Evolutionary conservation across 2,113 vertebrate species (phyloP).

Genomic region (Dascyllus trimaculatus): DNA sequence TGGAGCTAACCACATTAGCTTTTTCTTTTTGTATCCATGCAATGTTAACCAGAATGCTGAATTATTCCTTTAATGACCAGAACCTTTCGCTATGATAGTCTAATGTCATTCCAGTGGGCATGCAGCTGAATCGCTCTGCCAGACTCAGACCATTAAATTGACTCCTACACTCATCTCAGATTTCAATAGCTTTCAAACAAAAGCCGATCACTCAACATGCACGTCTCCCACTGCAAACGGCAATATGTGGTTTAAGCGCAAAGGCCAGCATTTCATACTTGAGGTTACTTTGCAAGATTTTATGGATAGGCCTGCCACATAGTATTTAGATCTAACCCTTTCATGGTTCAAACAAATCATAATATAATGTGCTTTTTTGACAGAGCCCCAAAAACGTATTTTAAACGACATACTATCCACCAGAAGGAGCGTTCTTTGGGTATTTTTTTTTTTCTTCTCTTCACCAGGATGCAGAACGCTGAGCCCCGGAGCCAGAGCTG

Average conservation of each 20-base stretch:
- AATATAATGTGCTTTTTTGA: slow-evolving; percentile 55
- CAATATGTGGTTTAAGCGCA: slow-evolving; percentile 52
- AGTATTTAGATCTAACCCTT: slow-evolving; percentile 59
- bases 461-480: slow-evolving; percentile 18
- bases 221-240: slow-evolving; percentile 45
- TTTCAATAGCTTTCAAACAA: slow-evolving; percentile 67
- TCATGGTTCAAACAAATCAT: slow-evolving; percentile 61
- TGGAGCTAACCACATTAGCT: background rate
- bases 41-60: background rate
- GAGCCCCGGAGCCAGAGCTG: slow-evolving; percentile 51
- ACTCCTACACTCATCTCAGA: slow-evolving; percentile 55
- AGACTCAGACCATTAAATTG: slow-evolving; percentile 60
- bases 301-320: slow-evolving; percentile 52
- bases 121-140: slow-evolving; percentile 37
- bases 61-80: slow-evolving; percentile 37
- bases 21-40: slow-evolving; percentile 8
- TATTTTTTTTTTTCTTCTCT: slow-evolving; percentile 33
- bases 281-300: slow-evolving; percentile 61
- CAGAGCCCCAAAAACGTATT: slow-evolving; percentile 37
- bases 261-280: slow-evolving; percentile 46
- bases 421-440: slow-evolving; percentile 28
- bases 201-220: slow-evolving; percentile 48
- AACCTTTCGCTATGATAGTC: slow-evolving; percentile 39
- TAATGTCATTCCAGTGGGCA: slow-evolving; percentile 44
- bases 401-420: slow-evolving; percentile 37